Conservation (phyloP, 2,113 vertebrate genomes). For the Podarcis muralis region DNA sequence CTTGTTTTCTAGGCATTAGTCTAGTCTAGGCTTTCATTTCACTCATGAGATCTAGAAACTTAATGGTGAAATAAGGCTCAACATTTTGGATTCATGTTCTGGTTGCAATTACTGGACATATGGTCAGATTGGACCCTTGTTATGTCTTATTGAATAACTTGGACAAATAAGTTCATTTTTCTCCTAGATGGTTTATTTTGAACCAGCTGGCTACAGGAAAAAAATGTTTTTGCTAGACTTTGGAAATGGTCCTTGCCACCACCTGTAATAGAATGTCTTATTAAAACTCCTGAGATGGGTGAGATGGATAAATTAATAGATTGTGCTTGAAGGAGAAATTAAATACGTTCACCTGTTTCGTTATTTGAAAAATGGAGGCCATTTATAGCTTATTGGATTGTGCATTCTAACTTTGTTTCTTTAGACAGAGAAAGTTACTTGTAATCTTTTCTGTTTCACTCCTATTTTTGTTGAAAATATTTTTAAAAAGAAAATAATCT, state of each 20-base stretch:
- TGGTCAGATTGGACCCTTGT: not conserved
- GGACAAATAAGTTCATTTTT: not conserved
- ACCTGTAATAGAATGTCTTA: not conserved
- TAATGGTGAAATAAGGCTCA: not conserved
- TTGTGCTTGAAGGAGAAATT: constrained; percentile 6
- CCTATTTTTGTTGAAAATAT: not conserved
- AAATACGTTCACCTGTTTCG: not conserved
- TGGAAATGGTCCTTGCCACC: not conserved
- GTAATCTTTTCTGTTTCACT: not conserved
- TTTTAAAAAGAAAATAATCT: not conserved
- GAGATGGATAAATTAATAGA: not conserved
- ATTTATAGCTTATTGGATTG: not conserved
- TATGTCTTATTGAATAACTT: not conserved
- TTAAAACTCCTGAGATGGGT: not conserved
- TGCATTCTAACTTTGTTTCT: not conserved
- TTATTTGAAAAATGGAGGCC: not conserved
- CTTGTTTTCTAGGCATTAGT: not conserved
- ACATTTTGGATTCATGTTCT: not conserved
- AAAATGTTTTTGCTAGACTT: not conserved
- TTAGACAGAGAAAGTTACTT: not conserved
- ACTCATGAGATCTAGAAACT: not conserved
- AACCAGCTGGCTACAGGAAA: not conserved
- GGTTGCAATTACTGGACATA: not conserved
- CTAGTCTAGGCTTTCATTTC: not conserved
- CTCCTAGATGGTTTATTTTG: not conserved